These are phyloP conservation scores for Drosophila mimica DNA, from an alignment of 2,888 invertebrate genomes.

Conservation along the genomic window DNA sequence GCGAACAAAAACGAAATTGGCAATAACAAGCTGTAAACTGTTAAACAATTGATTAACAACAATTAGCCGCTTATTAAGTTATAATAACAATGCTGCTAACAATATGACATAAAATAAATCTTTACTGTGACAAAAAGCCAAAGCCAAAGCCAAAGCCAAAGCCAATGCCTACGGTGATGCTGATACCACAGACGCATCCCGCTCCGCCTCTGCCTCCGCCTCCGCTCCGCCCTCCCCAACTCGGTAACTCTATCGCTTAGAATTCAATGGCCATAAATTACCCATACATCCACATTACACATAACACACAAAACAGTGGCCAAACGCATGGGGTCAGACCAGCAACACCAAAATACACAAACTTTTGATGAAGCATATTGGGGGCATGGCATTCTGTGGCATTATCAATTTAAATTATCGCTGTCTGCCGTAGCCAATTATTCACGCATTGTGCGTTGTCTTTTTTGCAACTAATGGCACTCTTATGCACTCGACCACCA, in stretches of 20 bases:
- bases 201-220: neutral
- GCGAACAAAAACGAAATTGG: constrained; percentile 37
- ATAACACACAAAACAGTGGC: constrained; percentile 2
- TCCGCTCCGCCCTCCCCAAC: constrained; percentile 1
- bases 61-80: constrained; percentile 83
- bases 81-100: constrained; percentile 71
- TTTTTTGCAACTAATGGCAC: constrained; percentile 56
- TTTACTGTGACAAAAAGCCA: constrained; percentile 50
- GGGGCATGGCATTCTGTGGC: constrained; percentile 38
- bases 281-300: constrained; percentile 17
- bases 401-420: constrained; percentile 72
- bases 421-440: constrained; percentile 69
- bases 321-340: constrained; percentile 25
- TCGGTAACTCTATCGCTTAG: constrained; percentile 58
- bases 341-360: constrained; percentile 25
- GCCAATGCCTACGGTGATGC: constrained; percentile 10
- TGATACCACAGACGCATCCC: neutral
- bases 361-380: constrained; percentile 43
- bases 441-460: constrained; percentile 69
- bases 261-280: constrained; percentile 70
- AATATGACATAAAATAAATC: constrained; percentile 59
- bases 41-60: constrained; percentile 84
- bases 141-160: constrained; percentile 44
- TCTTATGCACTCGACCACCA: constrained; percentile 28
- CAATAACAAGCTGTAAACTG: constrained; percentile 76